Percentiles rank a stretch among this genome's conserved stretches.
phyloP scores from a whole-genome alignment of 1,140 invertebrate genomes.

The Anastrepha obliqua region DNA sequence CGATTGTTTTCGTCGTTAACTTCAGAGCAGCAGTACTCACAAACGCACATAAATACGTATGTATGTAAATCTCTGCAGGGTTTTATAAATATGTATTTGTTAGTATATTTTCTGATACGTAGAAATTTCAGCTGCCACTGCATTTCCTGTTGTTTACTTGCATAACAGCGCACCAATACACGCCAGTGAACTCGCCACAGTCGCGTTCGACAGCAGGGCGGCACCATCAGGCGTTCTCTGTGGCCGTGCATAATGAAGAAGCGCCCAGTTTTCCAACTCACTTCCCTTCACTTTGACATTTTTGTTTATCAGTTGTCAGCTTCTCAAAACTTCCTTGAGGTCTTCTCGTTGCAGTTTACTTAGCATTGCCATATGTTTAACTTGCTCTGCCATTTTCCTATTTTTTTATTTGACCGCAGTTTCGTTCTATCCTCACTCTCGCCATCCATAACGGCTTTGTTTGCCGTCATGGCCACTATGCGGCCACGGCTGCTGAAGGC shows the following conservation, averaged over 20 bases:
- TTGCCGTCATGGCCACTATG: background rate
- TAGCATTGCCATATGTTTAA: background rate
- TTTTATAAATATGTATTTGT: too few relatives aligned
- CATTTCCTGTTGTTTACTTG: slow-evolving; percentile 1
- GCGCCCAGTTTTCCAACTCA: background rate
- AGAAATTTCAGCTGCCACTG: background rate
- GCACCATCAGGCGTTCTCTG: too few relatives aligned
- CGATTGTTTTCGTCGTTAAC: too few relatives aligned
- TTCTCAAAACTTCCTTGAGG: background rate
- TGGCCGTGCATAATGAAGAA: background rate
- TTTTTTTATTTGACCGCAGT: background rate
- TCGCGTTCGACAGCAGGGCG: background rate
- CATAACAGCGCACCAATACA: background rate
- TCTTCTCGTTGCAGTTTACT: background rate
- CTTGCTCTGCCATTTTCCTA: too few relatives aligned
- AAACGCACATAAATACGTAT: too few relatives aligned
- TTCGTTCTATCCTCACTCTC: background rate
- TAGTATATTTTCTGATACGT: too few relatives aligned
- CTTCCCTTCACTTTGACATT: background rate
- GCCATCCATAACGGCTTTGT: background rate
- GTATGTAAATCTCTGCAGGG: too few relatives aligned
- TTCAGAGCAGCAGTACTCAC: too few relatives aligned
- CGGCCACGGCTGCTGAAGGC: background rate
- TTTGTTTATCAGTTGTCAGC: background rate
- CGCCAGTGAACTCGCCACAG: background rate